Evolutionary conservation across 2,888 invertebrate genomes (phyloP).

Genomic region (Pomacea canaliculata): DNA sequence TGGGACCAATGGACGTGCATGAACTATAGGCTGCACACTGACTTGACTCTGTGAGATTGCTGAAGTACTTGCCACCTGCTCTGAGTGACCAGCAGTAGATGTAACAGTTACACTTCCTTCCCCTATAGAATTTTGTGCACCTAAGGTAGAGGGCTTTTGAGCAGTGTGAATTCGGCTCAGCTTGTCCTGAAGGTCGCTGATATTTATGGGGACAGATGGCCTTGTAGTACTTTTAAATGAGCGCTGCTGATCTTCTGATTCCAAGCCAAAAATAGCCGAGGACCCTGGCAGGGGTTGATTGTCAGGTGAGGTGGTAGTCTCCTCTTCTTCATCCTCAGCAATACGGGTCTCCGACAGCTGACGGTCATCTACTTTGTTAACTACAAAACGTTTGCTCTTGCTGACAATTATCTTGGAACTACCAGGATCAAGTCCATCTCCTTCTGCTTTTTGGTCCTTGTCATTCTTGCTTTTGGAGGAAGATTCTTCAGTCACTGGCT

Average conservation of each 20-base stretch:
- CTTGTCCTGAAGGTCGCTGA: conserved; percentile 57
- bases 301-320: conserved; percentile 39
- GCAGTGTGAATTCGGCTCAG: conserved; percentile 43
- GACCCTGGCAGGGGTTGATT: conserved; percentile 27
- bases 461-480: conserved; percentile 34
- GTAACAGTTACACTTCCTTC: too few species aligned
- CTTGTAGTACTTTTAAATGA: conserved; percentile 41
- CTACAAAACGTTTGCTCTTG: conserved; percentile 54
- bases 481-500: conserved; percentile 15
- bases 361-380: conserved; percentile 48
- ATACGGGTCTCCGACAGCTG: conserved; percentile 48
- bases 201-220: conserved; percentile 53
- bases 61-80: conserved; percentile 29
- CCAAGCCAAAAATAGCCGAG: conserved; percentile 11
- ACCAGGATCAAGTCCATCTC: conserved; percentile 29
- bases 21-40: too few species aligned
- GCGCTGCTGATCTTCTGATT: conserved; percentile 33
- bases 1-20: too few species aligned
- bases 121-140: too few species aligned
- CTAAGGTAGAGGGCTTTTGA: conserved; percentile 23
- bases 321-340: conserved; percentile 55
- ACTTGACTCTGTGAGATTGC: too few species aligned
- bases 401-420: conserved; percentile 47
- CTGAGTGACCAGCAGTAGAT: neutral
- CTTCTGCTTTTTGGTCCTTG: conserved; percentile 36